Percentiles rank a stretch among this genome's conserved stretches.
Evolutionary conservation across 2,888 invertebrate genomes (phyloP).

Genomic region (Monoplex corrugatus): DNA sequence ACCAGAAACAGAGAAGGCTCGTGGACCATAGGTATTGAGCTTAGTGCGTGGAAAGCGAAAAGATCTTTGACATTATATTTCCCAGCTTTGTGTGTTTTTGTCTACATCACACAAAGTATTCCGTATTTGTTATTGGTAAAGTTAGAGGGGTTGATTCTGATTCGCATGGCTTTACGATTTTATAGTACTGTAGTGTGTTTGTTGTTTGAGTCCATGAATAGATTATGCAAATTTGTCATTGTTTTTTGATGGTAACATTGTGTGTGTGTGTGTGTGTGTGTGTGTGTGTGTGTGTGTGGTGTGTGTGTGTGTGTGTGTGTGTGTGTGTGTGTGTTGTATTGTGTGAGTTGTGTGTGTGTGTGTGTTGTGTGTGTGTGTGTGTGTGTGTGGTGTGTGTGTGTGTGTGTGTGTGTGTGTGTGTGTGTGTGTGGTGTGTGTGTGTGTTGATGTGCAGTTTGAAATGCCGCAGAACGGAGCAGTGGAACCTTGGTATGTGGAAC

Average conservation of each 20-base stretch:
- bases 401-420: background rate
- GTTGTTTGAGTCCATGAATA: background rate
- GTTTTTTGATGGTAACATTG: too few relatives aligned
- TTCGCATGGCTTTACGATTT: background rate
- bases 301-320: too few relatives aligned
- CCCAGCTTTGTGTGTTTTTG: background rate
- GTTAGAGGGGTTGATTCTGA: background rate
- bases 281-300: too few relatives aligned
- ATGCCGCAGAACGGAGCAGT: background rate
- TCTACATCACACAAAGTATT: background rate
- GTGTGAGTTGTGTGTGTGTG: too few relatives aligned
- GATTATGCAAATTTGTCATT: too few relatives aligned
- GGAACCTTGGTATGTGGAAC: slow-evolving; percentile 31
- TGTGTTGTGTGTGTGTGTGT: too few relatives aligned
- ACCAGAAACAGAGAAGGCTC: too few relatives aligned
- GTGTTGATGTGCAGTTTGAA: slow-evolving; percentile 2
- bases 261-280: too few relatives aligned
- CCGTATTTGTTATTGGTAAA: background rate
- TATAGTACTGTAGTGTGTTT: background rate
- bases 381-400: background rate
- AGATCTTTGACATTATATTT: too few relatives aligned
- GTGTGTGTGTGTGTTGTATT: too few relatives aligned
- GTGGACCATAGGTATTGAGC: too few relatives aligned
- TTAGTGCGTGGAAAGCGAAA: too few relatives aligned
- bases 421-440: background rate